These are phyloP conservation scores for Ursus arctos DNA, from an alignment of 2,113 vertebrate genomes.

Conservation along the genomic window DNA sequence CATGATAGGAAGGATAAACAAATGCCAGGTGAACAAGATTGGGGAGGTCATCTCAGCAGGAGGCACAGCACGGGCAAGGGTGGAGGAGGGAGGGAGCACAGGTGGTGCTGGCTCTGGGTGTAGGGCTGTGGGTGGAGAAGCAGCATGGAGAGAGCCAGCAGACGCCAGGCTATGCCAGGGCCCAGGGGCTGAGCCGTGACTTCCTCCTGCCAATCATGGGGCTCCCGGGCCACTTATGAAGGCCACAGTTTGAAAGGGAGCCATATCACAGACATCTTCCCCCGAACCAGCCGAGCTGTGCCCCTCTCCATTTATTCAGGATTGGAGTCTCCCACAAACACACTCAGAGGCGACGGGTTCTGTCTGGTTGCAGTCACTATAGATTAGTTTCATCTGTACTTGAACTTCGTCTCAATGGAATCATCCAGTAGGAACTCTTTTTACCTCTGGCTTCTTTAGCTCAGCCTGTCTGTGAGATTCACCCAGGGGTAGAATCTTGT, in stretches of 20 bases:
- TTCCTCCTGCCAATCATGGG: fast-evolving
- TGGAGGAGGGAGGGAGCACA: too few species aligned
- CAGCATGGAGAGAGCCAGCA: not conserved
- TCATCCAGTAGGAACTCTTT: not conserved
- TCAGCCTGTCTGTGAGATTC: not conserved
- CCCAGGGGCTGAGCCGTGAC: not conserved
- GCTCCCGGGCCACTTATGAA: not conserved
- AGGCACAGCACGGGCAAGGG: not conserved
- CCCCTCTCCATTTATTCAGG: not conserved
- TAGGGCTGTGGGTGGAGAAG: not conserved
- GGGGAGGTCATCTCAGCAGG: not conserved
- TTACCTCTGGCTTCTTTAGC: not conserved
- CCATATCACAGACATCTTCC: not conserved
- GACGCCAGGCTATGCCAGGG: not conserved
- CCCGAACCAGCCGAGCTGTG: not conserved
- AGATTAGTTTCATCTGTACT: not conserved
- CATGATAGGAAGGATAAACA: not conserved
- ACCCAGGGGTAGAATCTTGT: not conserved
- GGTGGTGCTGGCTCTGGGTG: not conserved
- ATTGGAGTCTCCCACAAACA: not conserved
- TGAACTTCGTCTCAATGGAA: not conserved
- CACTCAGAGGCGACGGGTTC: not conserved
- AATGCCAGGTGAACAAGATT: not conserved
- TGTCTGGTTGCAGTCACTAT: not conserved
- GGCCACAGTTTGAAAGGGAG: not conserved